These are phyloP conservation scores for Kryptolebias ocellatus DNA, from an alignment of 2,797 vertebrate species.

Conservation along the genomic window DNA sequence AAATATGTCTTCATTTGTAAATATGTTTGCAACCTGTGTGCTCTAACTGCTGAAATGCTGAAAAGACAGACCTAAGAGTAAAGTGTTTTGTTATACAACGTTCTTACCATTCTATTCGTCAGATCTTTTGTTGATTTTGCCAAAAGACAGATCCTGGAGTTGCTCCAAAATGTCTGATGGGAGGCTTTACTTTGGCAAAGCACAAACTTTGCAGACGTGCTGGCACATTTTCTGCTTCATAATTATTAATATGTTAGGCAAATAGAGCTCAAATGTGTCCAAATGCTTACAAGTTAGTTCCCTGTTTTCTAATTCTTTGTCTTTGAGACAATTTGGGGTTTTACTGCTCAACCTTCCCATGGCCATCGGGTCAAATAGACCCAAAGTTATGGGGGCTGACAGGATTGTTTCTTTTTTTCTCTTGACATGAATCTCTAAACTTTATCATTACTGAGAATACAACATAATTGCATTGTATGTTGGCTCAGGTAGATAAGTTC, in stretches of 20 bases:
- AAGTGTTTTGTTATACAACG: slow-evolving; percentile 4
- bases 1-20: slow-evolving; percentile 13
- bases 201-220: slow-evolving; percentile 18
- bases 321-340: slow-evolving; percentile 24
- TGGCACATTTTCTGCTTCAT: slow-evolving; percentile 23
- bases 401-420: slow-evolving; percentile 29
- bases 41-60: not conserved
- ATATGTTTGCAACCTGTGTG: slow-evolving; percentile 1
- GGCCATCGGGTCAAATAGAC: too few species aligned
- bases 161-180: slow-evolving; percentile 16
- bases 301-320: slow-evolving; percentile 17
- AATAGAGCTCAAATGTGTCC: slow-evolving; percentile 18
- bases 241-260: slow-evolving; percentile 29
- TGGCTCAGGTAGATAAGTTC: not conserved
- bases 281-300: slow-evolving; percentile 16
- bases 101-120: slow-evolving; percentile 5
- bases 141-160: slow-evolving; percentile 15
- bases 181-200: slow-evolving; percentile 17
- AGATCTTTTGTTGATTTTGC: slow-evolving; percentile 14
- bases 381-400: too few species aligned
- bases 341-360: slow-evolving; percentile 13
- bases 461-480: slow-evolving; percentile 19
- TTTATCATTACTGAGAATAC: slow-evolving; percentile 25
- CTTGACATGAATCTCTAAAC: not conserved
- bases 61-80: too few species aligned